Percentiles rank a stretch among this genome's conserved stretches.
phyloP scores from a whole-genome alignment of 2,888 invertebrate genomes.

The Ormyrus nitidulus region DNA sequence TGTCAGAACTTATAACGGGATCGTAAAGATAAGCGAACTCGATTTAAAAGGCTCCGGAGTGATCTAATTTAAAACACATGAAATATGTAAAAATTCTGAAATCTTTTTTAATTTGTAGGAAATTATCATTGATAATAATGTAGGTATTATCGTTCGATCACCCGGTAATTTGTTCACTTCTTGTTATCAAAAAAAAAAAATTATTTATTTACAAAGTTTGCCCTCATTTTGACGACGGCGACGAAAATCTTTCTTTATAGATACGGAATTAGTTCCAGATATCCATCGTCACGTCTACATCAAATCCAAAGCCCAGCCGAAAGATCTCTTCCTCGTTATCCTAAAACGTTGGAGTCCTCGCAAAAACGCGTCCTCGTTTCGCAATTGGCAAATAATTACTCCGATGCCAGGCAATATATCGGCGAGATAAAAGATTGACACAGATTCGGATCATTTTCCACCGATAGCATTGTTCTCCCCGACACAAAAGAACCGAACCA shows the following conservation, averaged over 20 bases:
- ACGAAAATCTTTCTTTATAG: neutral
- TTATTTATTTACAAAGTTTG: conserved; percentile 31
- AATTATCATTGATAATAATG: too few relatives aligned
- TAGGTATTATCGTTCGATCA: conserved; percentile 1
- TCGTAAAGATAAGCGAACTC: too few relatives aligned
- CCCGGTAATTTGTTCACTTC: neutral
- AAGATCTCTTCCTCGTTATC: neutral
- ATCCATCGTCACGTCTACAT: neutral
- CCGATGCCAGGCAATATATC: neutral
- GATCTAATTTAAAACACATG: too few relatives aligned
- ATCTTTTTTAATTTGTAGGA: too few relatives aligned
- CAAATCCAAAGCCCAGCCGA: neutral
- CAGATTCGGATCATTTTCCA: neutral
- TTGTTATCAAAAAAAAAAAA: neutral
- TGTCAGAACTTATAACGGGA: too few relatives aligned
- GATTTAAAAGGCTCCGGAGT: too few relatives aligned
- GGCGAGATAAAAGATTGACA: neutral
- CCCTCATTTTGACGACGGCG: neutral
- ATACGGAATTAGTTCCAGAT: neutral
- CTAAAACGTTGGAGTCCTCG: neutral
- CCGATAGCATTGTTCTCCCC: conserved; percentile 15
- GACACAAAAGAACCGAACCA: neutral
- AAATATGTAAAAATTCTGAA: too few relatives aligned
- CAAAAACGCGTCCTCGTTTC: neutral
- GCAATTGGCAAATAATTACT: neutral